Evolutionary conservation across 2,113 vertebrate genomes (phyloP).

Genomic region (Ageneiosus marmoratus): DNA sequence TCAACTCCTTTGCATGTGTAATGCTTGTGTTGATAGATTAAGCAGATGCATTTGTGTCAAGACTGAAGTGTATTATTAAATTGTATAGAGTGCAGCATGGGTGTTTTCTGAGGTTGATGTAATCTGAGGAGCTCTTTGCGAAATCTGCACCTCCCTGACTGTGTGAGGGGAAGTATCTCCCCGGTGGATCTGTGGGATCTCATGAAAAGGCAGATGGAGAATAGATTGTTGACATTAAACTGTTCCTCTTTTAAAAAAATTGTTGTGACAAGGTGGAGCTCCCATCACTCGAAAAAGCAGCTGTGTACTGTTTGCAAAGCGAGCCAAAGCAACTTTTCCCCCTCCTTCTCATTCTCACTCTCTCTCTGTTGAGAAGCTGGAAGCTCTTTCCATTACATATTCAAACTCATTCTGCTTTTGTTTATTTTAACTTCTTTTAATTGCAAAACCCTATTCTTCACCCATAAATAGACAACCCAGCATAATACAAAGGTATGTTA

Average conservation of each 20-base stretch:
- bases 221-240: conserved; percentile 81
- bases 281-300: conserved; percentile 77
- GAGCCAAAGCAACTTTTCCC: conserved; percentile 71
- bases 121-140: conserved; percentile 61
- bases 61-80: conserved; percentile 50
- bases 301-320: conserved; percentile 76
- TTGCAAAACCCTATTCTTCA: background rate
- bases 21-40: conserved; percentile 16
- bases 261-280: conserved; percentile 80
- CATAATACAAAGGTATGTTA: conserved; percentile 32
- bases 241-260: conserved; percentile 78
- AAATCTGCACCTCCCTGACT: conserved; percentile 59
- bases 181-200: conserved; percentile 69
- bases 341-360: conserved; percentile 50
- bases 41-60: conserved; percentile 67
- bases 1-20: background rate
- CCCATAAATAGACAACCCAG: conserved; percentile 17
- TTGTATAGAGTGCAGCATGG: conserved; percentile 49
- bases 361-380: conserved; percentile 58
- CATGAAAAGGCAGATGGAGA: conserved; percentile 75
- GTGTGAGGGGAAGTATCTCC: conserved; percentile 63
- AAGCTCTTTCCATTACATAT: conserved; percentile 65
- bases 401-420: conserved; percentile 61
- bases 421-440: conserved; percentile 11
- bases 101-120: conserved; percentile 63